A percentile compares a stretch with the other conserved stretches of the same genome.
phyloP scores from a whole-genome alignment of 2,113 vertebrate genomes.

The Actenoides hombroni region DNA sequence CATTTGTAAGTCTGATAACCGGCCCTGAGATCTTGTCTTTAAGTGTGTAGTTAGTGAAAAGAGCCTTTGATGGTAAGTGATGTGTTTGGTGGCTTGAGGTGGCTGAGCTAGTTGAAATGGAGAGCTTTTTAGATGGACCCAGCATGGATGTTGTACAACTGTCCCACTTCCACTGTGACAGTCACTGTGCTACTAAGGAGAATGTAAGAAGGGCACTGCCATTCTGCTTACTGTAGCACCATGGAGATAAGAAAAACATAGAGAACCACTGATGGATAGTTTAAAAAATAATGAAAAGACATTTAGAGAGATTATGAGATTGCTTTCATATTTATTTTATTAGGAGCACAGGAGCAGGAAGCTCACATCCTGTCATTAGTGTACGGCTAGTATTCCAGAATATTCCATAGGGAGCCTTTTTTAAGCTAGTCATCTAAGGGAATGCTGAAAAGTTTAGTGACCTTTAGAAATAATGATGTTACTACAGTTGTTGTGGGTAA shows the following conservation, averaged over 20 bases:
- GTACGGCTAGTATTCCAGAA: background rate
- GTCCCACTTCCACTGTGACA: background rate
- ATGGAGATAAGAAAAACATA: background rate
- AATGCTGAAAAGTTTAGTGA: background rate
- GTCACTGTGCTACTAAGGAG: background rate
- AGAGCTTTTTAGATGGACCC: background rate
- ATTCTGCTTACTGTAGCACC: background rate
- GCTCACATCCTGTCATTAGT: background rate
- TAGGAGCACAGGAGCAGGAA: background rate
- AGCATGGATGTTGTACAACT: background rate
- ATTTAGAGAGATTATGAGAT: background rate
- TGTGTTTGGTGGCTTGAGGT: background rate
- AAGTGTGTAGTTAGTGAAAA: background rate
- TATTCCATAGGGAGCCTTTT: background rate
- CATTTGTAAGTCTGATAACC: background rate
- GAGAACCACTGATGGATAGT: background rate
- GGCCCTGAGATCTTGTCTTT: background rate
- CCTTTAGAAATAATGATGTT: background rate
- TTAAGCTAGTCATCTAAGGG: background rate
- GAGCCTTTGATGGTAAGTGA: background rate
- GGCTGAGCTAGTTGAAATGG: background rate
- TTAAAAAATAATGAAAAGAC: background rate
- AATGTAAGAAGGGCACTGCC: background rate
- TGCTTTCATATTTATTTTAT: background rate
- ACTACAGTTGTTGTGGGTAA: background rate